These are phyloP conservation scores for Sciurus niger DNA, from an alignment of 2,113 vertebrate species.

Conservation along the genomic window DNA sequence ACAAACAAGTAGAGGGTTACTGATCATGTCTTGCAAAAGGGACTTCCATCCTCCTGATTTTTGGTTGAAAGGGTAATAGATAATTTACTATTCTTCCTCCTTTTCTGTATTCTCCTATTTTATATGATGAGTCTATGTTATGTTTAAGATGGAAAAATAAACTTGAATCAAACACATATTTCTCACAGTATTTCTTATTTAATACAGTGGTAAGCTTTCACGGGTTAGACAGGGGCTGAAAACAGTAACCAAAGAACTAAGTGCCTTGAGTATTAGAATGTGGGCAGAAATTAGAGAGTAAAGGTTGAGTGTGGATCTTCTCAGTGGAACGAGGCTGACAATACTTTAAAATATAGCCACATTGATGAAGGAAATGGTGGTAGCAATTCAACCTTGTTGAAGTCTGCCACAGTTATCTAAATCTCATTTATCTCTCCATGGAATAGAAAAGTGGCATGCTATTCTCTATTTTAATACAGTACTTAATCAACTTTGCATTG, in stretches of 20 bases:
- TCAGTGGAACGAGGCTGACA: background rate
- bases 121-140: background rate
- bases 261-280: background rate
- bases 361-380: background rate
- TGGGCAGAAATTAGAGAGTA: background rate
- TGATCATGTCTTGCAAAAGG: background rate
- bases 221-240: background rate
- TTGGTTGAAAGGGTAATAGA: slow-evolving; percentile 27
- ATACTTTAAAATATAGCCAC: background rate
- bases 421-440: background rate
- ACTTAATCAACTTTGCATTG: background rate
- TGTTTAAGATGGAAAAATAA: slow-evolving; percentile 37
- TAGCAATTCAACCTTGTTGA: slow-evolving; percentile 1
- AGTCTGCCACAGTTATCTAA: slow-evolving; percentile 7
- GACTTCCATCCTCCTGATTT: background rate
- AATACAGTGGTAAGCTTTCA: background rate
- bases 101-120: slow-evolving; percentile 22
- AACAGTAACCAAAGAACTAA: background rate
- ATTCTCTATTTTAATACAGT: background rate
- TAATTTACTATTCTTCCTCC: background rate
- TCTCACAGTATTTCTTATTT: slow-evolving; percentile 32
- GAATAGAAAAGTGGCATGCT: background rate
- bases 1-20: background rate
- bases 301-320: background rate
- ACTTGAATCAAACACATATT: background rate